A percentile compares a stretch with the other conserved stretches of the same genome.
Evolutionary conservation across 2,113 vertebrate species (phyloP).

Genomic region (Mustelus asterias): DNA sequence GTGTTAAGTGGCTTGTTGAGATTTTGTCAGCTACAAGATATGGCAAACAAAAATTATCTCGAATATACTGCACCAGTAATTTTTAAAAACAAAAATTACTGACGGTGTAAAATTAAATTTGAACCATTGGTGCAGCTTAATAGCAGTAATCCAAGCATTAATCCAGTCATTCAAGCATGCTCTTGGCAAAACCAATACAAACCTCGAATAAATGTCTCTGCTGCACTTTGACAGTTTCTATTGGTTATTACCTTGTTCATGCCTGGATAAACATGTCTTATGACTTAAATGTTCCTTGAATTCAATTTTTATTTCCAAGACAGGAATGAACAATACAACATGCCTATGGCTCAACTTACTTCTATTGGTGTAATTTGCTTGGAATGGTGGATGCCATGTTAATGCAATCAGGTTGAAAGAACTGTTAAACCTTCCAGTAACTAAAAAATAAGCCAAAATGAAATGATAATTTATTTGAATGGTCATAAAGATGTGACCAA

Average conservation of each 20-base stretch:
- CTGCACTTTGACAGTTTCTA: constrained; percentile 94
- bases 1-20: constrained; percentile 98
- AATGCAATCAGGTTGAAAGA: background rate
- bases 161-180: constrained; percentile 71
- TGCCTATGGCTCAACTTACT: constrained; percentile 82
- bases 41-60: constrained; percentile 98
- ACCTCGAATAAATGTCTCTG: constrained; percentile 83
- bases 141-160: constrained; percentile 72
- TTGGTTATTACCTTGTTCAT: constrained; percentile 86
- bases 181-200: constrained; percentile 90
- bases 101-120: constrained; percentile 91
- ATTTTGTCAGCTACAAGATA: constrained; percentile 87
- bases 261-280: constrained; percentile 84
- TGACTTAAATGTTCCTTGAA: constrained; percentile 85
- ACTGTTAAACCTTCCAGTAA: background rate
- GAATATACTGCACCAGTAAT: constrained; percentile 97
- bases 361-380: constrained; percentile 44
- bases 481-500: background rate
- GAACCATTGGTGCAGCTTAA: constrained; percentile 73
- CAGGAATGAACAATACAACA: constrained; percentile 75
- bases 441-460: background rate
- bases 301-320: constrained; percentile 76
- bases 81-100: constrained; percentile 91
- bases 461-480: background rate
- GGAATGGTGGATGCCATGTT: background rate